Percentiles rank a stretch among this genome's conserved stretches.
Evolutionary conservation across 1,140 invertebrate genomes (phyloP).

Genomic region (Drosophila sproati): DNA sequence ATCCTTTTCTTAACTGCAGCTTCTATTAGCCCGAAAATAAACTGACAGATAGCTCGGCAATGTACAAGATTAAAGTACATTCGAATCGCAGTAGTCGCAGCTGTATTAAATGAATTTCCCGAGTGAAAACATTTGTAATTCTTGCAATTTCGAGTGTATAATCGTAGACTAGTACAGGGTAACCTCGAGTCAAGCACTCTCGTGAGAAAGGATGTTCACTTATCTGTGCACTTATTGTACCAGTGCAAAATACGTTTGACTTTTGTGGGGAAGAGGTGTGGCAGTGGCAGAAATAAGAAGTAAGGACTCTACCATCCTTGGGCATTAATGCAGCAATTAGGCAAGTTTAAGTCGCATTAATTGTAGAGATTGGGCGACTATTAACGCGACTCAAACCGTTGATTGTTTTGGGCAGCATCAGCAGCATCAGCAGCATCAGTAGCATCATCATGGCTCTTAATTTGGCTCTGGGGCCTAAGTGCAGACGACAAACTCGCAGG

Average conservation of each 20-base stretch:
- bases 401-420: conserved; percentile 53
- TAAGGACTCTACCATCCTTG: conserved; percentile 1
- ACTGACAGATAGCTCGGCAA: no score
- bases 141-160: no score
- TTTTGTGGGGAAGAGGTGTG: background rate
- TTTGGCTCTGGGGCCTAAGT: background rate
- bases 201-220: background rate
- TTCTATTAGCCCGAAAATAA: no score
- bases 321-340: conserved; percentile 60
- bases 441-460: background rate
- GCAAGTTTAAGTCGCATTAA: conserved; percentile 74
- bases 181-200: background rate
- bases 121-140: no score
- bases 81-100: no score
- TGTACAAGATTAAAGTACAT: no score
- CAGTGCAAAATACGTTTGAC: background rate
- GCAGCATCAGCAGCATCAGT: conserved; percentile 19
- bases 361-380: conserved; percentile 59
- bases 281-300: background rate
- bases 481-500: background rate
- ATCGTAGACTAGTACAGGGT: background rate
- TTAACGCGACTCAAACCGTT: conserved; percentile 52
- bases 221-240: conserved; percentile 16
- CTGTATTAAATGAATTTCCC: no score
- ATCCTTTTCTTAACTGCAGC: no score